Evolutionary conservation across 1,140 invertebrate species (phyloP).

Genomic region (Meteorus sp.): DNA sequence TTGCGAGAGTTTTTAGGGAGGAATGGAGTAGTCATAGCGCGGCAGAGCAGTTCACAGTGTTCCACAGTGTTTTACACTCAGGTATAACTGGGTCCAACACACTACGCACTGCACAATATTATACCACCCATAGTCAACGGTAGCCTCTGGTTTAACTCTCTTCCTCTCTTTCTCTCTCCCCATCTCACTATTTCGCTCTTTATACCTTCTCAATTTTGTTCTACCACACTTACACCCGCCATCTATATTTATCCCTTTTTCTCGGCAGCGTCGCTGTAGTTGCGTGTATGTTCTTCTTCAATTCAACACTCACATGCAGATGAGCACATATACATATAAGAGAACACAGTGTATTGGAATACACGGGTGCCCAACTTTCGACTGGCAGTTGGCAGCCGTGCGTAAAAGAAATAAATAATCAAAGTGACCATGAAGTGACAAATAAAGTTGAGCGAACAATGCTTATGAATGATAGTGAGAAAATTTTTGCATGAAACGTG

Average conservation of each 20-base stretch:
- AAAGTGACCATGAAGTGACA: slow-evolving; percentile 59
- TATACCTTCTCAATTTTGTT: neutral
- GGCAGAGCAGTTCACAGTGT: neutral
- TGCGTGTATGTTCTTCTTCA: slow-evolving; percentile 8
- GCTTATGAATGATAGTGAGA: slow-evolving; percentile 44
- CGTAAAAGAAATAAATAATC: slow-evolving; percentile 60
- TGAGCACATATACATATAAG: no score
- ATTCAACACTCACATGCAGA: no score
- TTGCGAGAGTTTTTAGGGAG: neutral
- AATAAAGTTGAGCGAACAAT: slow-evolving; percentile 56
- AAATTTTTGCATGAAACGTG: slow-evolving; percentile 13
- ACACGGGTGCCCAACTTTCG: slow-evolving; percentile 39
- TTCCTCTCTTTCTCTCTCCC: neutral
- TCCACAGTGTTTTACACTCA: neutral
- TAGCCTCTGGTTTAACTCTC: neutral
- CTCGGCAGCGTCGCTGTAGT: neutral
- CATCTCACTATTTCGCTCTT: neutral
- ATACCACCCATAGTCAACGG: no score
- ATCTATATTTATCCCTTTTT: neutral
- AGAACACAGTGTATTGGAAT: slow-evolving; percentile 29
- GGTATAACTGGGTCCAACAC: no score
- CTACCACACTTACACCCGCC: neutral
- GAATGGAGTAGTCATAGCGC: no score
- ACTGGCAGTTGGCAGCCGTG: slow-evolving; percentile 53
- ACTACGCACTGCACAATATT: no score